Conservation (phyloP, 1,140 invertebrate species). For the Drosophila sturtevanti region DNA sequence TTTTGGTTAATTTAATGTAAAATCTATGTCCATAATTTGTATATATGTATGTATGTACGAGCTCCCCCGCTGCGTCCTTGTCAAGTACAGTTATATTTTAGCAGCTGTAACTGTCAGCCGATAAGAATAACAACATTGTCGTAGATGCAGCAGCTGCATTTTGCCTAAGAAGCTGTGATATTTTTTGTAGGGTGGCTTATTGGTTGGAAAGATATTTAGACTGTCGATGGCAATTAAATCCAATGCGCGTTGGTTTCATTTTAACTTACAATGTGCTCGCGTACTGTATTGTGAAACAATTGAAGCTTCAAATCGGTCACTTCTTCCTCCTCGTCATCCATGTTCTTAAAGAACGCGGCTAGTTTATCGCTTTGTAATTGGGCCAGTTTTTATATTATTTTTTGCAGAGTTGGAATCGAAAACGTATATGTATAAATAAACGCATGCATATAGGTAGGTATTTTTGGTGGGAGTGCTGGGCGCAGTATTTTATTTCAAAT, state of each 20-base stretch:
- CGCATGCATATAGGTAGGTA: constrained; percentile 10
- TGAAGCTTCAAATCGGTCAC: constrained; percentile 90
- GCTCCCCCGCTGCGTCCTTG: background rate
- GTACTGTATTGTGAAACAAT: constrained; percentile 95
- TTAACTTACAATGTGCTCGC: constrained; percentile 94
- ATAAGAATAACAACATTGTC: constrained; percentile 12
- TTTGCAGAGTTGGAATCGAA: background rate
- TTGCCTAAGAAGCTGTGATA: constrained; percentile 8
- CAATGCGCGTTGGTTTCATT: background rate
- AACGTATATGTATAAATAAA: background rate
- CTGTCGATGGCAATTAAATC: background rate
- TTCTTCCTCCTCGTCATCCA: constrained; percentile 85
- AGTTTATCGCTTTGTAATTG: constrained; percentile 64
- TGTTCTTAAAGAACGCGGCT: constrained; percentile 61
- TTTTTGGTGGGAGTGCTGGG: background rate
- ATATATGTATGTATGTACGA: too few relatives aligned
- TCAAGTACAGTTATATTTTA: constrained; percentile 36
- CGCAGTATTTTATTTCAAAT: background rate
- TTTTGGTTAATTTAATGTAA: constrained; percentile 36
- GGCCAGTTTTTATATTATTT: constrained; percentile 45
- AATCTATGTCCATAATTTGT: constrained; percentile 15
- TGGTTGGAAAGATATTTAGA: background rate
- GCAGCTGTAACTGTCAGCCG: constrained; percentile 1
- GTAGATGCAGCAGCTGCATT: constrained; percentile 29
- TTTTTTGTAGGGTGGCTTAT: constrained; percentile 15